Evolutionary conservation across 2,888 invertebrate genomes (phyloP).

Genomic region (Dynastes maya): DNA sequence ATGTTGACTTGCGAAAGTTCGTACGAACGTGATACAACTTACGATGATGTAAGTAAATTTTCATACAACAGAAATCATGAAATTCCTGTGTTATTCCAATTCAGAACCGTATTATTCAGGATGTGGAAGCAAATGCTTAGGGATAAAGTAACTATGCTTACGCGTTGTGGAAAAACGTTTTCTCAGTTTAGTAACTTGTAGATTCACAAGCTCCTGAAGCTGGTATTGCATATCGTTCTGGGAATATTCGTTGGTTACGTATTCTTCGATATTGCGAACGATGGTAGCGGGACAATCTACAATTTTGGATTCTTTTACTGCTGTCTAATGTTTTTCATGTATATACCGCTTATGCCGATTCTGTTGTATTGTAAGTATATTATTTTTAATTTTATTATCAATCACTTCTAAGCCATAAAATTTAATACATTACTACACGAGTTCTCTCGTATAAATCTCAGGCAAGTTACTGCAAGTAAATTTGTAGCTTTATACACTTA

Average conservation of each 20-base stretch:
- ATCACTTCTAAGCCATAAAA: too few species aligned
- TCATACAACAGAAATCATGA: conserved; percentile 53
- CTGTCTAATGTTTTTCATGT: conserved; percentile 84
- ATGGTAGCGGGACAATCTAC: conserved; percentile 86
- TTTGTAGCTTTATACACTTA: too few species aligned
- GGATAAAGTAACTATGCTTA: conserved; percentile 75
- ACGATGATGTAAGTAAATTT: conserved; percentile 66
- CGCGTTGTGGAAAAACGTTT: too few species aligned
- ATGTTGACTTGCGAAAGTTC: conserved; percentile 9
- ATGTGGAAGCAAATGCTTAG: conserved; percentile 85
- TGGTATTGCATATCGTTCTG: conserved; percentile 79
- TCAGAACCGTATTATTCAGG: conserved; percentile 77
- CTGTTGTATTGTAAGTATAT: conserved; percentile 82
- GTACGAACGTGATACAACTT: neutral
- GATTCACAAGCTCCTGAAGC: conserved; percentile 82
- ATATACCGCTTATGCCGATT: conserved; percentile 88
- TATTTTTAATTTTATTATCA: too few species aligned
- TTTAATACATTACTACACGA: too few species aligned
- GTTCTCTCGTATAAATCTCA: too few species aligned
- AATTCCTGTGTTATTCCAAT: conserved; percentile 74
- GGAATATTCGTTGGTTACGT: conserved; percentile 81
- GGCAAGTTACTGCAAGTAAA: too few species aligned
- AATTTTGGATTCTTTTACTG: conserved; percentile 90
- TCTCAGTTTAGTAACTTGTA: conserved; percentile 66
- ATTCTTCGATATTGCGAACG: conserved; percentile 83